Base-by-base conservation (phyloP, 2,797 vertebrate genomes). In the Mallotus villosus region DNA sequence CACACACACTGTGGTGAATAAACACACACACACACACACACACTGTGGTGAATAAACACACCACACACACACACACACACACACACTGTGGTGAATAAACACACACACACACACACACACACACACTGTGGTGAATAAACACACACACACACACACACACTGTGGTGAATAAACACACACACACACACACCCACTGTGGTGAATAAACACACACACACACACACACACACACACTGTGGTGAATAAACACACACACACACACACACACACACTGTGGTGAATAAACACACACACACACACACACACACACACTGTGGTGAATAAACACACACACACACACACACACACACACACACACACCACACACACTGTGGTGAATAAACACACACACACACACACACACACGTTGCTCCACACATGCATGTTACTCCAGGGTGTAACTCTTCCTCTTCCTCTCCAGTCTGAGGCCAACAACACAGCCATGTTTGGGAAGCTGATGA, bases 401-500 rank as follows among this genome's bases (percentile, higher is more conserved):
- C 34, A 5, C 16, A 29, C 3, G 27, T 27, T 27, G 27, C 27
- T 27, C 27, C 27, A 27, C 71, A 46, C 19, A 58, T n/a, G 34
- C 61, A 55, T 34, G 41, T 55, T 17, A 3, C 49, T 46, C 16
- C 49, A 55, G n/a, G 12, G 34, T n/a, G 22, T 22, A 66, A 34
- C 49, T 71, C 0, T 67, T 68, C 51, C 16, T 59, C 41, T 69
- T 1, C 72, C 79, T 89, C 57, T 84, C 58, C 82, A 99, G 98
- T 98, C 96, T 72, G 98, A 99, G 87, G 92, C 95, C 84, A 99
- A 99, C 88, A 98, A 89, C 84, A 87, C 94, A 71, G 94, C 96
- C 72, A 98, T 98, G 97, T 94, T 98, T 88, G 96, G 95, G 78
- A 99, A 99, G 87, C 92, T 99, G 84, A 97, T 98, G 96, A 97